A percentile compares a stretch with the other conserved stretches of the same genome.
phyloP scores from a whole-genome alignment of 1,140 invertebrate genomes.

The Drosophila sp. region DNA sequence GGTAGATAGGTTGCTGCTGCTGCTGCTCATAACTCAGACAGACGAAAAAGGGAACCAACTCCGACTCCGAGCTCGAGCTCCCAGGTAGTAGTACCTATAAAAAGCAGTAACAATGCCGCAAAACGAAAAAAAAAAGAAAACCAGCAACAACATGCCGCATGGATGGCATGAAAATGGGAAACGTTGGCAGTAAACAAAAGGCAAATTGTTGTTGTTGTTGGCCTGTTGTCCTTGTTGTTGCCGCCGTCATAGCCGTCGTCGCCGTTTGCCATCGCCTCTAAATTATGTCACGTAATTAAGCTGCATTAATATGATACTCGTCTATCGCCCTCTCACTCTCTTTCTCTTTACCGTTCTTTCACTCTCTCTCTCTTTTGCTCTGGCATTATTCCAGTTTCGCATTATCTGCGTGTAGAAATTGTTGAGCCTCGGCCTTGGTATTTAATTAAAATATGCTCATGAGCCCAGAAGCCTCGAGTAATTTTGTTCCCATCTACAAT shows the following conservation, averaged over 20 bases:
- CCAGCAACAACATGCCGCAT: constrained; percentile 13
- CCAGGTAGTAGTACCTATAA: constrained; percentile 43
- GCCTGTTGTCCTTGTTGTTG: constrained; percentile 35
- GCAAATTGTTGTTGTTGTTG: constrained; percentile 39
- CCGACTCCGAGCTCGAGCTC: constrained; percentile 3
- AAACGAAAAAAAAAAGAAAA: constrained; percentile 1
- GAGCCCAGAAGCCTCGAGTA: constrained; percentile 17
- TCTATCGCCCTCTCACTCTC: not conserved
- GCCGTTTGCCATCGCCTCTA: constrained; percentile 57
- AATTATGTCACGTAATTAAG: constrained; percentile 73
- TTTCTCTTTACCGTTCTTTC: not conserved
- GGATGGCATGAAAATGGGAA: not conserved
- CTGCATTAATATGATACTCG: constrained; percentile 57
- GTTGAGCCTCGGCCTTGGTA: constrained; percentile 42
- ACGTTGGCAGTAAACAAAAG: constrained; percentile 46
- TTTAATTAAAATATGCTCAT: constrained; percentile 69
- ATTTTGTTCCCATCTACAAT: constrained; percentile 4
- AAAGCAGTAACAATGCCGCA: constrained; percentile 53
- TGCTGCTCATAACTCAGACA: constrained; percentile 57
- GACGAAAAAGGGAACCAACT: not conserved
- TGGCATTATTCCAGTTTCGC: constrained; percentile 1
- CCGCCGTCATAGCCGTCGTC: constrained; percentile 18
- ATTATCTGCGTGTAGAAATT: constrained; percentile 31
- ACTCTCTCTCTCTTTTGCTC: not conserved
- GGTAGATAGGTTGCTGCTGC: not conserved